These are phyloP conservation scores for Actenoides lindsayi DNA, from an alignment of 2,113 vertebrate species.

Conservation along the genomic window DNA sequence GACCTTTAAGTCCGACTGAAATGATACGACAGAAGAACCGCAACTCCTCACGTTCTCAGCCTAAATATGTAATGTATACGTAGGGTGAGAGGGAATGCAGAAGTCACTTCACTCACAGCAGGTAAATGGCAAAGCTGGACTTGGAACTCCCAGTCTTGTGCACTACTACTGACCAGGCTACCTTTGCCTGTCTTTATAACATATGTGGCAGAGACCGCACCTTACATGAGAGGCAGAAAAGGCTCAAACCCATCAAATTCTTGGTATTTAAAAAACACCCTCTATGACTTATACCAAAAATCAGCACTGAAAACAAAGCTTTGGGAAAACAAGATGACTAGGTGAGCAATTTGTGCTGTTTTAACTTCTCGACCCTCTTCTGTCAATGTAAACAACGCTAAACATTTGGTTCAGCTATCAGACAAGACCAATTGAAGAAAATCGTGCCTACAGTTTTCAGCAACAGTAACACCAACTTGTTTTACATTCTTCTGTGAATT, in stretches of 20 bases:
- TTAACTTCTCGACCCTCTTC: not conserved
- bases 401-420: not conserved
- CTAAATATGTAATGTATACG: accelerated
- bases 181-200: not conserved
- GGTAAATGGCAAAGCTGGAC: not conserved
- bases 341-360: not conserved
- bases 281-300: not conserved
- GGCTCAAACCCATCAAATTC: not conserved
- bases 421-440: not conserved
- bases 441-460: not conserved
- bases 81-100: not conserved
- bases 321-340: not conserved
- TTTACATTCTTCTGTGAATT: not conserved
- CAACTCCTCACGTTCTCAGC: not conserved
- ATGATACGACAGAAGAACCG: accelerated
- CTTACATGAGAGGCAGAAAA: not conserved
- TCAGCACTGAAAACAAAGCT: not conserved
- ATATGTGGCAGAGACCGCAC: accelerated
- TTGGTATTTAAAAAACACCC: not conserved
- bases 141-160: not conserved
- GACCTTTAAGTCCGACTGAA: not conserved
- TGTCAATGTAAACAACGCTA: not conserved
- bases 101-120: not conserved
- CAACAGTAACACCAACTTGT: not conserved
- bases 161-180: not conserved